Base-by-base conservation (phyloP, 30 jellyfish, hydroid and myxozoan species). In the Calvadosia cruxmelitensis region DNA sequence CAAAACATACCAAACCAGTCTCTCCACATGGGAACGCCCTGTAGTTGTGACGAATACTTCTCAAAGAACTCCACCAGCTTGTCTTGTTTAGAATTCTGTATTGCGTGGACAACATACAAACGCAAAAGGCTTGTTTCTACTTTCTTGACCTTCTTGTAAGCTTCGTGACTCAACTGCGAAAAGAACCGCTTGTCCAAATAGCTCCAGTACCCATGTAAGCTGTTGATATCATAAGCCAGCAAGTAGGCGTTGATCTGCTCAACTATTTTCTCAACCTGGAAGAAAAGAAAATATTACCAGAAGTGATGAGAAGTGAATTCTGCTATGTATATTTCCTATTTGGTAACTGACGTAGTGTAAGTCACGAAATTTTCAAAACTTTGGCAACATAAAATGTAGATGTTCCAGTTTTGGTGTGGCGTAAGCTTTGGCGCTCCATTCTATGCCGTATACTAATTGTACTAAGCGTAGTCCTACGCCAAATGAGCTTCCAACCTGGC, bases 1-100 rank as follows among this genome's bases (percentile, higher is more conserved):
- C n/a, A n/a, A n/a, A n/a, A n/a, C n/a, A 27, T 80, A 87, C 97
- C 87, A 80, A 87, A 87, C 97, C 97, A 87, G 29, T 87, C 97
- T 72, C 75, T 87, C 97, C 97, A 87, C 2, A 75, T 49, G 7
- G 82, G 77, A 0, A 80, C 67, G 70, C 76, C 86, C 49, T 87
- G 97, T 12, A 87, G 81, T 53, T 87, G 94, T 31, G 84, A 13
- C 24, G 82, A 69, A 63, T 74, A 80, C 53, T 79, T 80, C 34
- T 87, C 97, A 73, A 87, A 87, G 67, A 87, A 87, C 51, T 87
- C 97, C 51, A 23, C 53, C 15, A 87, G 93, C 50, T 73, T 87
- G 33, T 87, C 97, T 23, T 61, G 81, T 50, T 87, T 87, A 0
- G 87, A 68, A 53, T 49, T 69, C 52, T 87, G 97, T 1, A 87